Evolutionary conservation across 1,140 invertebrate species (phyloP), one percentile per base, ranked within the genome.

Genomic region (Oedothorax gibbosus): DNA sequence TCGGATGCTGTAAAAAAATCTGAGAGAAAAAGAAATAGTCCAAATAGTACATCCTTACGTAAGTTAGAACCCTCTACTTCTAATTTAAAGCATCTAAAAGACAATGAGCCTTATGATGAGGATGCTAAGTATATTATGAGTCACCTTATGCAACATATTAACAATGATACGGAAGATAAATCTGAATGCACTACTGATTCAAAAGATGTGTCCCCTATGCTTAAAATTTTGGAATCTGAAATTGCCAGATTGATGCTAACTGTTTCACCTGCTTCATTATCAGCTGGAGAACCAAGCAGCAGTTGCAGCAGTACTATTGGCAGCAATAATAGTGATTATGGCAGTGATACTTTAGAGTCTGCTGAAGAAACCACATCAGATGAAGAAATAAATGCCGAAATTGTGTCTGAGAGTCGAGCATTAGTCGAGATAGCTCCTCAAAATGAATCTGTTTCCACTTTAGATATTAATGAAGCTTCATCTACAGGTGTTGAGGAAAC

Each of bases 301-400:
- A 87, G 83, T 57, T 81, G 79, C 57, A 87, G 86, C 66, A 86
- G 84, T 20, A 87, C 86, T 71, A 87, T 87, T 80, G 86, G 86
- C 10, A 87, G 86, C 50, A 87, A 87, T 80, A 87, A 87, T 79
- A 86, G 85, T 81, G 87, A 87, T 57, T 87, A 87, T 81, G 87
- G 87, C 9, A 87, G 86, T 82, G 87, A 87, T 79, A 87, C 87
- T n/a, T 83, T 87, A 20, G 87, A 87, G 82, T 87, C 86, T 51
- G 85, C 79, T 50, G 87, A 87, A 81, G 79, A 87, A 21, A 21
- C 81, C 10, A 77, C 80, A 57, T 71, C 76, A 49, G 85, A 86
- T 51, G 85, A 86, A n/a, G 76, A 83, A 60, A 56, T 65, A 54
- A 60, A 78, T 71, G 7, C 72, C 60, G 62, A 75, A 68, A 10